Evolutionary conservation across 2,797 vertebrate species (phyloP).

Genomic region (Spea hammondii): DNA sequence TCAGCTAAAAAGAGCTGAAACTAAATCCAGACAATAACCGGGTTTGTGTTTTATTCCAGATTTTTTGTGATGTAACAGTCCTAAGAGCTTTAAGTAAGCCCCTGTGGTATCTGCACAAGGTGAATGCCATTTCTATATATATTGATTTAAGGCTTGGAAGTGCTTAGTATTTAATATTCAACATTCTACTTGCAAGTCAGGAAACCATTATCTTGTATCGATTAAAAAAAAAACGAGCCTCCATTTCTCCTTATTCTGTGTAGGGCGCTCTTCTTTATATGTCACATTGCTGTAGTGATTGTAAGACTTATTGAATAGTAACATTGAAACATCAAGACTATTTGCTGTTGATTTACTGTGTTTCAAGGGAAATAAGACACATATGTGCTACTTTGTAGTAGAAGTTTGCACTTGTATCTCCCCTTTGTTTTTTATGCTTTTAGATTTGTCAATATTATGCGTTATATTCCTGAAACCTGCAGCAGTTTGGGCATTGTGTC

Average conservation of each 20-base stretch:
- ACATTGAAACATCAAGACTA: background rate
- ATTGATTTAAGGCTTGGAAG: slow-evolving; percentile 47
- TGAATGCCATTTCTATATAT: slow-evolving; percentile 47
- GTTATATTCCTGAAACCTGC: background rate
- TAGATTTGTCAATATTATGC: background rate
- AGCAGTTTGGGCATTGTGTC: background rate
- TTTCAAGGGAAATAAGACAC: background rate
- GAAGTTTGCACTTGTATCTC: background rate
- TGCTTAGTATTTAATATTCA: slow-evolving; percentile 54
- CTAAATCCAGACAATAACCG: slow-evolving; percentile 5
- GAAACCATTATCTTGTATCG: slow-evolving; percentile 53
- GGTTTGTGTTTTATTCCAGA: slow-evolving; percentile 12
- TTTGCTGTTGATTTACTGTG: background rate
- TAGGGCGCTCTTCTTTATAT: slow-evolving; percentile 15
- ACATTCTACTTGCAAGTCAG: slow-evolving; percentile 53
- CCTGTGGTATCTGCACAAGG: slow-evolving; percentile 46
- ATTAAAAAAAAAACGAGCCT: slow-evolving; percentile 32
- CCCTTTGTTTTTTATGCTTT: background rate
- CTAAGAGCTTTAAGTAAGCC: slow-evolving; percentile 48
- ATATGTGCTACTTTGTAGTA: background rate
- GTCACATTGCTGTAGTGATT: background rate
- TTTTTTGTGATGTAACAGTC: slow-evolving; percentile 40
- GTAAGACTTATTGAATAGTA: slow-evolving; percentile 8
- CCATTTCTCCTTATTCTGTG: slow-evolving; percentile 27
- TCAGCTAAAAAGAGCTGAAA: background rate